A percentile compares a stretch with the other conserved stretches of the same genome.
These are phyloP conservation scores for Brevimyrus niger DNA, from an alignment of 2,113 vertebrate genomes.

Conservation along the genomic window DNA sequence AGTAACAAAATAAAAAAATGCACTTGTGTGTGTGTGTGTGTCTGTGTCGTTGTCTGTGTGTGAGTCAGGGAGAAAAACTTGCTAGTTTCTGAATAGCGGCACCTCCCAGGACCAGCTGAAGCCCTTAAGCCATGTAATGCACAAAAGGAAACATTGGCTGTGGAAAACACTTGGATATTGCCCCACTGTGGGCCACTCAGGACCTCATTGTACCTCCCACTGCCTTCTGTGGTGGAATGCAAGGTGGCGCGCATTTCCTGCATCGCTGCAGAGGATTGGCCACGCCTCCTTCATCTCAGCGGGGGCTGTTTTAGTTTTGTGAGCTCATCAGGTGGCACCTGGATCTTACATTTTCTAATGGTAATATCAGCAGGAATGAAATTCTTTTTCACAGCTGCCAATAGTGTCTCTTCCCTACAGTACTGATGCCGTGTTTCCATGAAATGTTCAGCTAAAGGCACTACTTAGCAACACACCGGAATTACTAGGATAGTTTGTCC, in stretches of 20 bases:
- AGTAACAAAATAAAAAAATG: neutral
- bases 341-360: neutral
- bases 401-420: neutral
- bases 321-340: neutral
- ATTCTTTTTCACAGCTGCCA: neutral
- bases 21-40: neutral
- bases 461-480: neutral
- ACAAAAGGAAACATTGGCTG: neutral
- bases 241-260: neutral
- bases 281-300: neutral
- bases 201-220: neutral
- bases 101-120: neutral
- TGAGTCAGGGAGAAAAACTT: neutral
- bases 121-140: neutral
- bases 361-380: neutral
- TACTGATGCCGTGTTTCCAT: neutral
- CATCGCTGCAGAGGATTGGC: neutral
- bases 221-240: neutral
- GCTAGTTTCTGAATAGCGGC: neutral
- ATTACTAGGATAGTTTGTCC: neutral
- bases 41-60: neutral
- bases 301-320: neutral
- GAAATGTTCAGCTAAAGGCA: neutral
- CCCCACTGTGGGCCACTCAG: neutral
- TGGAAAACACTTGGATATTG: neutral